Evolutionary conservation across 2,888 invertebrate species (phyloP).

Genomic region (Rhagophthalmus giganteus): DNA sequence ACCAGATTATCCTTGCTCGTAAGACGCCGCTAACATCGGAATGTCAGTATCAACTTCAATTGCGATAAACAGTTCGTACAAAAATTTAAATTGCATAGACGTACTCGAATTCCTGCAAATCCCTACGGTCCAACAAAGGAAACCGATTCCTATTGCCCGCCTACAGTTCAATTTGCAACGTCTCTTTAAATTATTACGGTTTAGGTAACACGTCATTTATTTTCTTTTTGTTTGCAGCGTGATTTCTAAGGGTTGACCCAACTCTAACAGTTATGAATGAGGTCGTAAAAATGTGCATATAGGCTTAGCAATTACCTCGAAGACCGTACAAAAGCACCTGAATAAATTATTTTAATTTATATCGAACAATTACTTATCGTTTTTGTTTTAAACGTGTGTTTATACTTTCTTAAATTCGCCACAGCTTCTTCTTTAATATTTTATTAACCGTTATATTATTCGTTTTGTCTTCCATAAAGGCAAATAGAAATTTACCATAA

Average conservation of each 20-base stretch:
- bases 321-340: too few relatives aligned
- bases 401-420: too few relatives aligned
- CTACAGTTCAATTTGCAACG: constrained; percentile 17
- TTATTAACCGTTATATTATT: too few relatives aligned
- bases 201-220: constrained; percentile 36
- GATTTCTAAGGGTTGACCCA: constrained; percentile 1
- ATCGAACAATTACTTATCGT: too few relatives aligned
- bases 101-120: constrained; percentile 11
- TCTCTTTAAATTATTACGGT: constrained; percentile 23
- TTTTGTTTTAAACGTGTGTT: too few relatives aligned
- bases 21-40: constrained; percentile 28
- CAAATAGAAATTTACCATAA: too few relatives aligned
- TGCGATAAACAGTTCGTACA: not conserved
- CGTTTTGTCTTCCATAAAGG: too few relatives aligned
- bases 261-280: constrained; percentile 7
- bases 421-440: too few relatives aligned
- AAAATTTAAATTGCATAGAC: not conserved
- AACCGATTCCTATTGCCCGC: constrained; percentile 16
- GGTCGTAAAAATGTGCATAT: constrained; percentile 1
- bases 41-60: constrained; percentile 8
- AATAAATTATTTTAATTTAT: too few relatives aligned
- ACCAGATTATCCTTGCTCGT: constrained; percentile 38
- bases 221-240: constrained; percentile 8
- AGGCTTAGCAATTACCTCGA: not conserved
- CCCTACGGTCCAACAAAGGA: constrained; percentile 1